Evolutionary conservation across 1,140 invertebrate genomes (phyloP), one percentile per base, ranked within the genome.

Genomic region (Saxidomus purpurata): DNA sequence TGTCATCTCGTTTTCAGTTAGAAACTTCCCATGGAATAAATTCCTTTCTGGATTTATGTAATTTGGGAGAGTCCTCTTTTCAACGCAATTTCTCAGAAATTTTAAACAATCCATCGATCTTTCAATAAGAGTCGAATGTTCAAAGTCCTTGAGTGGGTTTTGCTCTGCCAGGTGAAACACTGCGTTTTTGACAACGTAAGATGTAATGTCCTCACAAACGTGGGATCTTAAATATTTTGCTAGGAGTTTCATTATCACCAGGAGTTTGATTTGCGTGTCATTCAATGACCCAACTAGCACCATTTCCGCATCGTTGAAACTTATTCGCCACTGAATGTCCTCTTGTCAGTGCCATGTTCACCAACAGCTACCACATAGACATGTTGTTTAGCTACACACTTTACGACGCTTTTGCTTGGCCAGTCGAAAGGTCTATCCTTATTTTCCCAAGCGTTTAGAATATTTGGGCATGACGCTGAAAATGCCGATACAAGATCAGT

Each of bases 151-250:
- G 6, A 49, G 31, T 28, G 83, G 83, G 17, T 13, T 34, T 34
- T 55, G 69, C 76, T 86, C 83, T 49, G 22, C 38, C 4, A 31
- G 11, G 38, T 67, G 69, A 6, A 86, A 25, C 15, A 86, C 31
- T 1, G 76, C 69, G 38, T 86, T 86, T 55, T 86, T 86, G n/a
- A 86, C 40, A 28, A 86, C 49, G 36, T 74, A 86, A 22, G 83
- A 74, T 52, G 83, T 74, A 34, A 86, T 55, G 11, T 40, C 38
- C 4, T 0, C 40, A 71, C 43, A 34, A 15, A 55, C 34, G 4
- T 38, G 63, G 11, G 15, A 17, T 13, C 74, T 17, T 13, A 74
- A 0, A n/a, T 74, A n/a, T 34, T 86, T 86, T 55, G 40, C 69
- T 19, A 86, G 22, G 9, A 55, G n/a, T 28, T 67, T 69, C 22